phyloP scores from a whole-genome alignment of 2,888 invertebrate species.

The Heliconius cydno region DNA sequence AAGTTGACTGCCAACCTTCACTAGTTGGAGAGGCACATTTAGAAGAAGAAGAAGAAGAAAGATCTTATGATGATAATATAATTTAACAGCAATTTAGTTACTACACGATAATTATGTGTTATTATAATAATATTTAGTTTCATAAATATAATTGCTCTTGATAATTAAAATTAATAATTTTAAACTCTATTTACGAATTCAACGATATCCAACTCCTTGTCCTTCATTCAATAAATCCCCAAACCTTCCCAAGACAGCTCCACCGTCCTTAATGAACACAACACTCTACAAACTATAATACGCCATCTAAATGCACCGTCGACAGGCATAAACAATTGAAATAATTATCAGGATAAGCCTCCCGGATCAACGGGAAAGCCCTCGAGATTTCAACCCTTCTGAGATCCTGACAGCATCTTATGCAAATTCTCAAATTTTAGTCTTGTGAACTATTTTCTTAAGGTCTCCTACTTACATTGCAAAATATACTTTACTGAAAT shows the following conservation, averaged over 20 bases:
- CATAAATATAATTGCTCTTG: not conserved
- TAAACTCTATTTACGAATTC: slow-evolving; percentile 13
- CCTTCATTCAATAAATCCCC: slow-evolving; percentile 44
- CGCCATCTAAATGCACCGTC: slow-evolving; percentile 82
- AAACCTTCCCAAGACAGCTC: slow-evolving; percentile 63
- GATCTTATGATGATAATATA: too few species aligned
- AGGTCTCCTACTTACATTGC: not conserved
- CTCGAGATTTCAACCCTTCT: slow-evolving; percentile 81
- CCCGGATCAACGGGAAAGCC: slow-evolving; percentile 76
- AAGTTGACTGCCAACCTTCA: too few species aligned
- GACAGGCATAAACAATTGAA: slow-evolving; percentile 84
- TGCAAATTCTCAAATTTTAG: slow-evolving; percentile 79
- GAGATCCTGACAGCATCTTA: slow-evolving; percentile 79
- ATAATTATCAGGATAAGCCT: slow-evolving; percentile 83
- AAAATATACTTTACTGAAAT: slow-evolving; percentile 38
- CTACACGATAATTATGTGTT: too few species aligned
- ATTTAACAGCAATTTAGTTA: too few species aligned
- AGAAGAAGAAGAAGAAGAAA: too few species aligned
- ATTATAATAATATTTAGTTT: too few species aligned
- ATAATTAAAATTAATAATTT: not conserved
- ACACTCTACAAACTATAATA: slow-evolving; percentile 80
- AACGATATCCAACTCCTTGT: slow-evolving; percentile 3
- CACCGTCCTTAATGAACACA: slow-evolving; percentile 72
- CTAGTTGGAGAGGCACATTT: too few species aligned
- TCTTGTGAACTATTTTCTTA: slow-evolving; percentile 52